phyloP scores from a whole-genome alignment of 2,888 invertebrate species.

The Drosophila pullipes region DNA sequence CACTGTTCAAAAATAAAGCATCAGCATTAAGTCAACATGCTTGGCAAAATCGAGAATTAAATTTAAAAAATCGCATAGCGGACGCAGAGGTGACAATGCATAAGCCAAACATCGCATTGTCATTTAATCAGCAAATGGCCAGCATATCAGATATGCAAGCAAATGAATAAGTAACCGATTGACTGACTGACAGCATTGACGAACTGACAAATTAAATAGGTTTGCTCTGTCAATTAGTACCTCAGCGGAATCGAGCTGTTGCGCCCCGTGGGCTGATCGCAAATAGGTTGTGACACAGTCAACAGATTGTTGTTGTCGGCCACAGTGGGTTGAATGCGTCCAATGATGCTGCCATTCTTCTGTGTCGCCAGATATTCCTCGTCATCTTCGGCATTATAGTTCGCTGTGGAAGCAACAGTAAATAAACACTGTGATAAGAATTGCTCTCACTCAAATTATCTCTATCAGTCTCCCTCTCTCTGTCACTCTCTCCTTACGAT shows the following conservation, averaged over 20 bases:
- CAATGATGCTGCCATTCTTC: conserved; percentile 80
- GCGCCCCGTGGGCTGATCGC: conserved; percentile 82
- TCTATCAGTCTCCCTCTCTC: background rate
- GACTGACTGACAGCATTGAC: conserved; percentile 39
- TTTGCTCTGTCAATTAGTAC: conserved; percentile 75
- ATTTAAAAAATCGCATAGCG: conserved; percentile 1
- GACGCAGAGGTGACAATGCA: conserved; percentile 23
- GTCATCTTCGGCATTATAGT: conserved; percentile 86
- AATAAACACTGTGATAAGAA: conserved; percentile 2
- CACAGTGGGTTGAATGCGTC: conserved; percentile 74
- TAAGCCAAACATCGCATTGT: conserved; percentile 36
- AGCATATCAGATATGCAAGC: conserved; percentile 19
- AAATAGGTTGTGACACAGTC: conserved; percentile 82
- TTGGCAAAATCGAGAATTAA: conserved; percentile 9
- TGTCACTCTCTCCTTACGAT: background rate
- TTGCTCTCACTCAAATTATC: background rate
- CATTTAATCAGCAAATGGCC: conserved; percentile 46
- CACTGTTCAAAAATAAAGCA: conserved; percentile 57
- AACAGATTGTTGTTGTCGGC: conserved; percentile 82
- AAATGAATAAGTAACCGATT: conserved; percentile 26
- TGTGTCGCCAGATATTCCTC: conserved; percentile 80
- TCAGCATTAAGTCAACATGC: conserved; percentile 10
- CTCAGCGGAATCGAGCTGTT: conserved; percentile 78
- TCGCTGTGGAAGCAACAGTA: conserved; percentile 71
- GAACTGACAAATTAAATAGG: conserved; percentile 14